Base-by-base conservation (phyloP, 53 echinoderm and acorn worm species). In the Astropecten irregularis region DNA sequence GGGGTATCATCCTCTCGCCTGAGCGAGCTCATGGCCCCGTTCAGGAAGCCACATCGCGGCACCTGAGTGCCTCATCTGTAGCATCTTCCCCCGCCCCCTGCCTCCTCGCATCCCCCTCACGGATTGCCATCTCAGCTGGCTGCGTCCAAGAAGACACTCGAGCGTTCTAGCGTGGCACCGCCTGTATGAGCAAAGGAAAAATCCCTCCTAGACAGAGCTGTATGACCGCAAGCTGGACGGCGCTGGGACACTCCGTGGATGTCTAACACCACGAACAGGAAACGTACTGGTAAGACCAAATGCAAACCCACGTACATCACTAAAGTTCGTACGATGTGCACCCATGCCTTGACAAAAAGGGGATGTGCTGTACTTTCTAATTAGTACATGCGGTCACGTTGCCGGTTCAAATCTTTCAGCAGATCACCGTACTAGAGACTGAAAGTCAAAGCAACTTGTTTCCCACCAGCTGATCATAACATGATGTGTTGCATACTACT, bases 1-100 rank as follows among this genome's bases (percentile, higher is more conserved):
- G n/a, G n/a, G n/a, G n/a, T n/a, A n/a, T 20, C 20, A 14, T 46
- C 47, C 71, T 51, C 71, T 71, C 71, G 71, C 71, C 49, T 71
- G 50, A 71, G 5, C 49, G 71, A 71, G 53, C 34, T 14, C n/a
- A 28, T 9, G 20, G n/a, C n/a, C 49, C 68, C 16, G 8, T 71
- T 52, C 71, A 71, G 71, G 71, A 71, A 71, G 50, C 71, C 35
- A 35, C 53, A 51, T 52, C 33, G 32, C 50, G 52, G 71, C 20
- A 49, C 53, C 71, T 52, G 71, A 71, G 71, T 71, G 71, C 53
- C 22, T 52, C 71, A 19, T 71, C 48, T 0, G 29, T 9, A 58
- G 30, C 59, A 9, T 58, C 69, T 27, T 69, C 71, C 53, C 19
- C 49, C 44, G 30, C 49, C 71, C 18, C 49, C 50, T 69, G 18